A percentile compares a stretch with the other conserved stretches of the same genome.
phyloP scores from a whole-genome alignment of 37 sponge, comb jelly and placozoan genomes.

The Agelas oroides region DNA sequence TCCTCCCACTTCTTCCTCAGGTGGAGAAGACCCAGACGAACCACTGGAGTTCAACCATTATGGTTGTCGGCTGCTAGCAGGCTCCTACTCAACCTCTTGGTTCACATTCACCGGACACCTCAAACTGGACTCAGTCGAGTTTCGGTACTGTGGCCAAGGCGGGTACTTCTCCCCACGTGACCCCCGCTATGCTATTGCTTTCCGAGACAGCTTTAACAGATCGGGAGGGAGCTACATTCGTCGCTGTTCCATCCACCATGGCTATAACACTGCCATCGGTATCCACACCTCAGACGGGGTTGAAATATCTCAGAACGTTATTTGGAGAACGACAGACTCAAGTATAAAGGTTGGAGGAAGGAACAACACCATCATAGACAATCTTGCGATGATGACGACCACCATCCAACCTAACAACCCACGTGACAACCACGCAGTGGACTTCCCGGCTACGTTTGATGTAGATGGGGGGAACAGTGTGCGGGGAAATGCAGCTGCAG shows the following conservation, averaged over 20 bases:
- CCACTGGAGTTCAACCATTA: conserved; percentile 73
- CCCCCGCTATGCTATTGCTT: conserved; percentile 84
- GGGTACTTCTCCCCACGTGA: conserved; percentile 78
- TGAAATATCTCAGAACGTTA: conserved; percentile 62
- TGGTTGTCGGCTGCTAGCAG: conserved; percentile 84
- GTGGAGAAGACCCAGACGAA: conserved; percentile 61
- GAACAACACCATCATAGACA: conserved; percentile 44
- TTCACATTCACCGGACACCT: conserved; percentile 38
- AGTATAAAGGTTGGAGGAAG: conserved; percentile 67
- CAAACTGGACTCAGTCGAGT: conserved; percentile 72
- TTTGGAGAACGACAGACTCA: conserved; percentile 79
- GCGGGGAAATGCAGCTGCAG: conserved; percentile 82
- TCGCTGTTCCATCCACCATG: conserved; percentile 78
- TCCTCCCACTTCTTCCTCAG: no score
- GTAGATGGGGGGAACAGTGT: conserved; percentile 66
- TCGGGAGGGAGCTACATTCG: conserved; percentile 56
- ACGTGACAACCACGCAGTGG: conserved; percentile 86
- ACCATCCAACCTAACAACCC: conserved; percentile 78
- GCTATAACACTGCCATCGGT: conserved; percentile 89
- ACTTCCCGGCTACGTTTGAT: conserved; percentile 91
- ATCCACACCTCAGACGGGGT: conserved; percentile 71
- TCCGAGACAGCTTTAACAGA: conserved; percentile 34
- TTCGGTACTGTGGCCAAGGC: conserved; percentile 87
- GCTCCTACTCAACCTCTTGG: conserved; percentile 33
- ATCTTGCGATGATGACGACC: conserved; percentile 76